Percentiles rank a stretch among this genome's conserved stretches.
These are phyloP conservation scores for Pangasius larnaudii DNA, from an alignment of 2,797 vertebrate species.

Conservation along the genomic window DNA sequence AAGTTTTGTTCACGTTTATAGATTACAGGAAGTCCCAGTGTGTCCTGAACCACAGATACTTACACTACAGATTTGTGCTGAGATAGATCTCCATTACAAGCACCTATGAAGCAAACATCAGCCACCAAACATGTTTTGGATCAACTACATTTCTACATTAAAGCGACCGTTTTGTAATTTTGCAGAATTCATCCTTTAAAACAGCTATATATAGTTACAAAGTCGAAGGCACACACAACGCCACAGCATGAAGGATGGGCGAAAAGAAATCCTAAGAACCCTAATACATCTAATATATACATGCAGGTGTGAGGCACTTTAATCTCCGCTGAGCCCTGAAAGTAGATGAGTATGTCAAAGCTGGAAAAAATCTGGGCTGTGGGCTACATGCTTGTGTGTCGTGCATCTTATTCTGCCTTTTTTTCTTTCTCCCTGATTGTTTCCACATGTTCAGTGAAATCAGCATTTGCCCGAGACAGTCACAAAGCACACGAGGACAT, in stretches of 20 bases:
- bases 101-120: background rate
- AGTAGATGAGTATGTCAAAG: background rate
- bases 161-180: background rate
- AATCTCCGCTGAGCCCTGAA: background rate
- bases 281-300: background rate
- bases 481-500: conserved; percentile 1
- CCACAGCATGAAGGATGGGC: background rate
- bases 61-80: background rate
- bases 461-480: background rate
- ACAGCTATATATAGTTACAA: background rate
- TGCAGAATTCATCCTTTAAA: background rate
- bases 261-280: background rate
- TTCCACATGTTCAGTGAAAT: conserved; percentile 27
- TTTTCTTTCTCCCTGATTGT: background rate
- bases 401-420: background rate
- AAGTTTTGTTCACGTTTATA: background rate
- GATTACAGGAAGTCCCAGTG: background rate
- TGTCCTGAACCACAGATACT: background rate
- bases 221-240: background rate
- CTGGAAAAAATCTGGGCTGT: background rate
- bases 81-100: too few relatives aligned
- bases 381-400: background rate
- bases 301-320: background rate
- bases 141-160: background rate
- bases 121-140: background rate